Conservation (phyloP, 2,888 invertebrate genomes). For the Pterobdella sp. region DNA sequence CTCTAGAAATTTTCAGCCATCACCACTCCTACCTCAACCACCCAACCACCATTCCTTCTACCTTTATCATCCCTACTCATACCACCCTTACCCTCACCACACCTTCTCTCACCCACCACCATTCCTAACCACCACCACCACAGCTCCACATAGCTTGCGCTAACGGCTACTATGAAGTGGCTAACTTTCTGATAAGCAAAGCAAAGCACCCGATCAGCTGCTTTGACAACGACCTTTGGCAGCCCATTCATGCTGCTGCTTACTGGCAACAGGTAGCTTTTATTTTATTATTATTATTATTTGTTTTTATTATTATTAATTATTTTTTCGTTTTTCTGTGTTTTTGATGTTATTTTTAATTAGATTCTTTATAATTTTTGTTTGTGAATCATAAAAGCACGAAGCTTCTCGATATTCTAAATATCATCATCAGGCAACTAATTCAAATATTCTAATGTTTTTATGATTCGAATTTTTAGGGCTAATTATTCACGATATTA, state of each 20-base stretch:
- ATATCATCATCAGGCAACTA: no score
- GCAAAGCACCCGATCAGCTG: conserved; percentile 76
- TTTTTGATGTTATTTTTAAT: background rate
- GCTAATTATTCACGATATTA: no score
- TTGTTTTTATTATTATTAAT: background rate
- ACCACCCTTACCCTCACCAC: background rate
- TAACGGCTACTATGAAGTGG: conserved; percentile 88
- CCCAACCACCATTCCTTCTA: background rate
- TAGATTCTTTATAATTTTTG: no score
- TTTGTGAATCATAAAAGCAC: no score
- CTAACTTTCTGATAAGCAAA: conserved; percentile 78
- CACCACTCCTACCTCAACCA: background rate
- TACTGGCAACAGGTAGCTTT: conserved; percentile 87
- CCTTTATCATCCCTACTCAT: background rate
- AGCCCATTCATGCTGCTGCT: conserved; percentile 93
- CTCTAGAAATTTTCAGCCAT: background rate
- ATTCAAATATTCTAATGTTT: no score
- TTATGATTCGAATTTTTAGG: no score
- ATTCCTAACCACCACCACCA: conserved; percentile 44
- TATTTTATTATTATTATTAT: background rate
- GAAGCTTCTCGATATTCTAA: no score
- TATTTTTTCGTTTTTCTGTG: background rate
- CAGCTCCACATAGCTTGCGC: conserved; percentile 94
- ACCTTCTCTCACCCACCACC: background rate
- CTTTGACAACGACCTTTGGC: conserved; percentile 90